A percentile compares a stretch with the other conserved stretches of the same genome.
These are phyloP conservation scores for Heteromurus nitidus DNA, from an alignment of 2,888 invertebrate genomes.

Conservation along the genomic window DNA sequence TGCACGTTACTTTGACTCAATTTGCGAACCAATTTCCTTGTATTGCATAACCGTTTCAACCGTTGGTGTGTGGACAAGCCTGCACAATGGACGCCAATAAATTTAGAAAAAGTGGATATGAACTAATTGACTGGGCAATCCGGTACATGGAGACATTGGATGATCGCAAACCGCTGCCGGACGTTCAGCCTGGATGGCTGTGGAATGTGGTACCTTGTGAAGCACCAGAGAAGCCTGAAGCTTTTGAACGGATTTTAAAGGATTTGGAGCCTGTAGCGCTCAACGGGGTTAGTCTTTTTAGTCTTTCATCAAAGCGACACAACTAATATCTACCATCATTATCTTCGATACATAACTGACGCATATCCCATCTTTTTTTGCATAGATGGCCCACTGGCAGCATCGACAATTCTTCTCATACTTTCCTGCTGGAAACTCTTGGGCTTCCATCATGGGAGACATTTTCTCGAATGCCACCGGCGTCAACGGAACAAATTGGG, in stretches of 20 bases:
- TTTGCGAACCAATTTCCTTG: too few species aligned
- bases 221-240: slow-evolving; percentile 88
- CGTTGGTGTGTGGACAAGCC: too few species aligned
- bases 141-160: slow-evolving; percentile 83
- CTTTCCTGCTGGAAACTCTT: slow-evolving; percentile 98
- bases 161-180: slow-evolving; percentile 88
- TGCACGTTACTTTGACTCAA: too few species aligned
- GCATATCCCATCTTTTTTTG: background rate
- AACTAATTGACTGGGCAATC: slow-evolving; percentile 92
- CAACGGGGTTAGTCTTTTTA: slow-evolving; percentile 83
- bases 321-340: too few species aligned
- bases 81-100: slow-evolving; percentile 70
- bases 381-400: slow-evolving; percentile 93
- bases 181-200: slow-evolving; percentile 93
- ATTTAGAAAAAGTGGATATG: slow-evolving; percentile 67
- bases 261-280: slow-evolving; percentile 94
- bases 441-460: slow-evolving; percentile 96
- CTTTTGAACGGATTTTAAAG: slow-evolving; percentile 91
- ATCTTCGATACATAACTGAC: background rate
- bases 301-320: background rate
- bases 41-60: too few species aligned
- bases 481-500: slow-evolving; percentile 99
- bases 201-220: slow-evolving; percentile 85
- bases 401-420: slow-evolving; percentile 99
- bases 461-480: slow-evolving; percentile 97